Conservation (phyloP, 2,113 vertebrate species). For the Collichthys lucidus region DNA sequence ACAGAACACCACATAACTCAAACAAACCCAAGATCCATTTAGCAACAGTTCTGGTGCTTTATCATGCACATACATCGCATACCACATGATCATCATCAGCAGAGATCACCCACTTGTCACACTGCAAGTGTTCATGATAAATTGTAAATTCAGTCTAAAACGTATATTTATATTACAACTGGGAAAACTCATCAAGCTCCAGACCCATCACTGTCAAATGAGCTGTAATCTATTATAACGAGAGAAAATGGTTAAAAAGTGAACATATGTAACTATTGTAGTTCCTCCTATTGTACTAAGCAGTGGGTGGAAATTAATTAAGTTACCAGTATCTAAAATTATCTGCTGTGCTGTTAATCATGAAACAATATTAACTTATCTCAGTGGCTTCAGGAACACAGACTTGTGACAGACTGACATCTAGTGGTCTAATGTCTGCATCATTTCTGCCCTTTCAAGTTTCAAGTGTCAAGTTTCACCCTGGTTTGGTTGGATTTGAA, state of each 20-base stretch:
- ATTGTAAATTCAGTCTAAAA: neutral
- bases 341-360: neutral
- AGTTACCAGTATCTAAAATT: neutral
- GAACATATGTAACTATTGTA: neutral
- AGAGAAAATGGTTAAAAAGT: too few relatives aligned
- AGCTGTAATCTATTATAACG: too few relatives aligned
- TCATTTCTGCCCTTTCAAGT: neutral
- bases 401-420: conserved; percentile 50
- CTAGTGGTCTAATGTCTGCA: conserved; percentile 49
- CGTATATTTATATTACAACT: neutral
- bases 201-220: too few relatives aligned
- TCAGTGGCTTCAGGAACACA: neutral
- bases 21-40: neutral
- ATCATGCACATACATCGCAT: neutral
- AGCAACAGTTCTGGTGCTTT: neutral
- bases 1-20: too few relatives aligned
- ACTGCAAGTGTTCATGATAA: neutral
- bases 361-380: neutral
- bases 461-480: neutral
- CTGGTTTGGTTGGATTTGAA: too few relatives aligned
- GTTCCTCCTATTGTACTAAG: neutral
- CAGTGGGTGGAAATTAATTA: neutral
- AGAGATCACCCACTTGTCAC: neutral
- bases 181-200: too few relatives aligned
- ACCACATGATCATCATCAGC: neutral